phyloP scores from a whole-genome alignment of 2,888 invertebrate species.

The Zonitis immaculata region DNA sequence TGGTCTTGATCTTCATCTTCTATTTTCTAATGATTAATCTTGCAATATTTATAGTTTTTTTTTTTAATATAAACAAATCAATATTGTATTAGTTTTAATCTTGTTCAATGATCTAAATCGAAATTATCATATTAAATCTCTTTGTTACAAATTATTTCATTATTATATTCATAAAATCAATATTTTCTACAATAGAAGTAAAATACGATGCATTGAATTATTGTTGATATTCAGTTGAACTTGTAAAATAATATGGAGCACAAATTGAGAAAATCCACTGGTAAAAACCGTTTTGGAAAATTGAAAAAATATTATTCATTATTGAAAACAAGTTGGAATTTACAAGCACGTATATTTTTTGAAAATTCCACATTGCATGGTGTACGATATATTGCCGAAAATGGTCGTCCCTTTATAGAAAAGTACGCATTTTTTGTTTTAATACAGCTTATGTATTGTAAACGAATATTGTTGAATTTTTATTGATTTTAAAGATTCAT shows the following conservation, averaged over 20 bases:
- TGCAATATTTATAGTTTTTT: too few relatives aligned
- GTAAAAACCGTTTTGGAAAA: slow-evolving; percentile 3
- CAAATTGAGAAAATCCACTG: not conserved
- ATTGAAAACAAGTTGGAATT: slow-evolving; percentile 60
- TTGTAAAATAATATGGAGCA: not conserved
- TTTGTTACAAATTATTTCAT: not conserved
- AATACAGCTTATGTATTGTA: too few relatives aligned
- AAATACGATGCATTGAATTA: not conserved
- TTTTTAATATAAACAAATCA: too few relatives aligned
- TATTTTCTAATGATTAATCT: too few relatives aligned
- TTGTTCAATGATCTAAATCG: not conserved
- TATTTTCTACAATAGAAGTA: not conserved
- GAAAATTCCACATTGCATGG: slow-evolving; percentile 74
- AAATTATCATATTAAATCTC: not conserved
- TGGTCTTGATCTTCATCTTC: too few relatives aligned
- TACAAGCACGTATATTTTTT: slow-evolving; percentile 70
- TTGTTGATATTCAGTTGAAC: not conserved
- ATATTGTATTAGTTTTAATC: too few relatives aligned
- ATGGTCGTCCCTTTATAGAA: slow-evolving; percentile 69
- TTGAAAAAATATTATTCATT: slow-evolving; percentile 28
- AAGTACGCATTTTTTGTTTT: slow-evolving; percentile 65
- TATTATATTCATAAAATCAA: not conserved
- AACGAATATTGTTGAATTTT: too few relatives aligned
- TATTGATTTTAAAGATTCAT: slow-evolving; percentile 55
- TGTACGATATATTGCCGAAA: slow-evolving; percentile 72